These are phyloP conservation scores for Esperia sulphurella DNA, from an alignment of 2,888 invertebrate genomes.

Conservation along the genomic window DNA sequence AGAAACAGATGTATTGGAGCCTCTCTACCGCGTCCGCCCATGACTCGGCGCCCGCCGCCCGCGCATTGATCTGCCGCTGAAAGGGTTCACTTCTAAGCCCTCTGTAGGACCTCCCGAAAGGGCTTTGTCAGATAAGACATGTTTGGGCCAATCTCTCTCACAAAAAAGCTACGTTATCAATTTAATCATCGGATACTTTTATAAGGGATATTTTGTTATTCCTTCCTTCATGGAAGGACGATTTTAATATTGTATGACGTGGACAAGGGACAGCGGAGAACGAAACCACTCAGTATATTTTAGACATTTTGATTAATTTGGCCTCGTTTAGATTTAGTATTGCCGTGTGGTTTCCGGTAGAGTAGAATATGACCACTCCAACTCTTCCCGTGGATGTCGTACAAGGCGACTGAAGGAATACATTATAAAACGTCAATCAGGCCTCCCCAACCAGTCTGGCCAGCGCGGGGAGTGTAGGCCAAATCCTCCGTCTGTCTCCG, in stretches of 20 bases:
- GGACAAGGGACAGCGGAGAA: not conserved
- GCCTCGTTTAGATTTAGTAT: too few relatives aligned
- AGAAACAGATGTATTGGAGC: too few relatives aligned
- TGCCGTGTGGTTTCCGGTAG: too few relatives aligned
- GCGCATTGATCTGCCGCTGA: slow-evolving; percentile 56
- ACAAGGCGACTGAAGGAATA: too few relatives aligned
- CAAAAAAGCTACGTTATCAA: slow-evolving; percentile 54
- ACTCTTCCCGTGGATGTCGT: too few relatives aligned
- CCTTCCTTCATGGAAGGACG: slow-evolving; percentile 8
- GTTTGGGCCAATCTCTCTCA: slow-evolving; percentile 51
- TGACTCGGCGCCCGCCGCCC: slow-evolving; percentile 17
- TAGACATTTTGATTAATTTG: not conserved
- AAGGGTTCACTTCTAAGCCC: slow-evolving; percentile 60
- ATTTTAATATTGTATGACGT: slow-evolving; percentile 15
- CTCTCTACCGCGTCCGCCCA: not conserved
- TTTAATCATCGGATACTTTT: slow-evolving; percentile 57
- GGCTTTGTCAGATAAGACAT: slow-evolving; percentile 60
- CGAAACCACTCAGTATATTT: not conserved
- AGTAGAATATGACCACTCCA: too few relatives aligned
- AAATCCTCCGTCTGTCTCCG: too few relatives aligned
- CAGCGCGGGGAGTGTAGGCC: too few relatives aligned
- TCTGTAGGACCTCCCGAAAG: slow-evolving; percentile 44
- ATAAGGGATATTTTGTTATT: slow-evolving; percentile 24
- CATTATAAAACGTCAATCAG: too few relatives aligned
- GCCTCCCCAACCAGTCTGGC: too few relatives aligned